Conservation (phyloP, 2,113 vertebrate genomes). For the Cairina moschata region DNA sequence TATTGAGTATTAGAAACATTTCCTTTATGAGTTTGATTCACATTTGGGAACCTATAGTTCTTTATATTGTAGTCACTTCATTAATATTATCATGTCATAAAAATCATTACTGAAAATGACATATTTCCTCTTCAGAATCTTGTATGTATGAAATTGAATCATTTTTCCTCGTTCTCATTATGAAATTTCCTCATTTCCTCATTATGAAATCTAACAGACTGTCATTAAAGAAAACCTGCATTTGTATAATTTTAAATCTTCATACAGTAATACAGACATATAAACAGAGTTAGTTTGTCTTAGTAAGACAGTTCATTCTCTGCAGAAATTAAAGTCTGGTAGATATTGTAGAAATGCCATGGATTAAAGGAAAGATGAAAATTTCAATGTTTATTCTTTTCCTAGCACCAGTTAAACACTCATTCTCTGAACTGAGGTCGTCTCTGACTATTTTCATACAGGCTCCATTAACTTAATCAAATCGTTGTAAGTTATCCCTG, state of each 20-base stretch:
- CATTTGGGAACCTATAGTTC: neutral
- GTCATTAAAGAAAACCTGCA: neutral
- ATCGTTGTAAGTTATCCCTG: neutral
- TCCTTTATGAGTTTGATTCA: neutral
- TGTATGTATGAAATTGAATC: neutral
- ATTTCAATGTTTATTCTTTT: neutral
- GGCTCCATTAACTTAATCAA: conserved; percentile 31
- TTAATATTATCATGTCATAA: neutral
- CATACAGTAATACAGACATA: neutral
- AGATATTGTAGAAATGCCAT: neutral
- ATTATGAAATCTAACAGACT: neutral
- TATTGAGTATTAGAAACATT: neutral
- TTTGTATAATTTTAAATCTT: neutral
- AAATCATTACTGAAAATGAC: neutral
- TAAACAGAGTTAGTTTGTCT: neutral
- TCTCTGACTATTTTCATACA: neutral
- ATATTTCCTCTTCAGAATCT: neutral
- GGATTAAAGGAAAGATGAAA: neutral
- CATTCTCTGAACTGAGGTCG: neutral
- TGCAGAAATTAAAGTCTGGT: neutral
- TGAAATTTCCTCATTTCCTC: neutral
- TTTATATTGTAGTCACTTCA: neutral
- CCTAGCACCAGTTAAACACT: neutral
- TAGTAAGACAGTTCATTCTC: neutral
- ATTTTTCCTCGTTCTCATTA: neutral